These are phyloP conservation scores for Griposia aprilina DNA, from an alignment of 2,888 invertebrate species.

Conservation along the genomic window DNA sequence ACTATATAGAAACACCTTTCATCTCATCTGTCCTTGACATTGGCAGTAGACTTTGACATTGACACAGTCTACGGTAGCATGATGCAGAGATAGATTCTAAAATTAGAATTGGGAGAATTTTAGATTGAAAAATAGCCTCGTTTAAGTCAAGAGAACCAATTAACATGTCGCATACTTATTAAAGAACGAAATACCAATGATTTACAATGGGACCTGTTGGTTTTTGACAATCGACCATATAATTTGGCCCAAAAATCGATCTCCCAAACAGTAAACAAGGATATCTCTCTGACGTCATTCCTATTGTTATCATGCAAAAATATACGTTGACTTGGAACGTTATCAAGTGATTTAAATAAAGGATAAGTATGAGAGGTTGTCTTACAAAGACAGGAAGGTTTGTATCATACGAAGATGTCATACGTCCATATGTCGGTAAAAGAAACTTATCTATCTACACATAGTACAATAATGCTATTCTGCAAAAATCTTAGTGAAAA, in stretches of 20 bases:
- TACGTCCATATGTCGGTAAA: not conserved
- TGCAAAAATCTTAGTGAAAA: not conserved
- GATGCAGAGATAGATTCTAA: slow-evolving; percentile 8
- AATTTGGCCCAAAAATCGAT: slow-evolving; percentile 20
- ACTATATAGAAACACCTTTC: not conserved
- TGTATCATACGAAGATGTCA: slow-evolving; percentile 20
- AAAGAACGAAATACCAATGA: not conserved
- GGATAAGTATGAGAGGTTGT: slow-evolving; percentile 32
- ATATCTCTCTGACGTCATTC: slow-evolving; percentile 35
- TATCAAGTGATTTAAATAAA: slow-evolving; percentile 61
- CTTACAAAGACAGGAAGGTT: slow-evolving; percentile 19
- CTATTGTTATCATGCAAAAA: slow-evolving; percentile 44
- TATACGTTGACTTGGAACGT: slow-evolving; percentile 48
- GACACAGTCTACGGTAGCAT: slow-evolving; percentile 8
- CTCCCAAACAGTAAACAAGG: slow-evolving; percentile 14
- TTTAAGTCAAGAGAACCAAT: not conserved
- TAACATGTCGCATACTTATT: not conserved
- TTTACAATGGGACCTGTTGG: not conserved
- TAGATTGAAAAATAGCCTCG: slow-evolving; percentile 7
- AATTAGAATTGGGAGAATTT: not conserved
- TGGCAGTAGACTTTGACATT: slow-evolving; percentile 6
- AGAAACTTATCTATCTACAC: not conserved
- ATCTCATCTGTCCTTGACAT: slow-evolving; percentile 39
- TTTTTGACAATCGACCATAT: not conserved
- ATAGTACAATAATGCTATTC: too few species aligned